phyloP scores from a whole-genome alignment of 2,797 vertebrate genomes.

The Austrolebias charrua region DNA sequence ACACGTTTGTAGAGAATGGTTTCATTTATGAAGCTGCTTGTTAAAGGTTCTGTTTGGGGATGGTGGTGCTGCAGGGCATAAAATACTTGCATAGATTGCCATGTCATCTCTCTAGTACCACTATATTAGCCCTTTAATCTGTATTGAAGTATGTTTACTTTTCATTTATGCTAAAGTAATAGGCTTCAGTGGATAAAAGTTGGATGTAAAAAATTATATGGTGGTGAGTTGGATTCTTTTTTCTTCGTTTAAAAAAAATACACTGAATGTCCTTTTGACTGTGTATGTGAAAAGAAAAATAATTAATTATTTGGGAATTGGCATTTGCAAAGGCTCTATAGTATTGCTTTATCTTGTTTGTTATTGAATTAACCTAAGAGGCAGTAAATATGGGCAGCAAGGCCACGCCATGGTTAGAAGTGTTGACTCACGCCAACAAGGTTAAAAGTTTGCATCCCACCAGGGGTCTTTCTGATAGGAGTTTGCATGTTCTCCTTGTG shows the following conservation, averaged over 20 bases:
- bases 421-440: no score
- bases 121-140: constrained; percentile 73
- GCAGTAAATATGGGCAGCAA: no score
- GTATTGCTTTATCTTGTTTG: no score
- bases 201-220: constrained; percentile 54
- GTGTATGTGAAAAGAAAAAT: constrained; percentile 13
- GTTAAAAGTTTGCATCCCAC: no score
- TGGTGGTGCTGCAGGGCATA: constrained; percentile 52
- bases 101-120: constrained; percentile 67
- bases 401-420: no score
- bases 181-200: constrained; percentile 55
- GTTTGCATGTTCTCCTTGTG: no score
- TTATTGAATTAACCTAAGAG: no score
- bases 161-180: constrained; percentile 65
- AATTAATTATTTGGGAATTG: constrained; percentile 1
- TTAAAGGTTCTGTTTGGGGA: constrained; percentile 64
- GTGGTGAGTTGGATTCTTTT: constrained; percentile 33
- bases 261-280: constrained; percentile 29
- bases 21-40: constrained; percentile 77
- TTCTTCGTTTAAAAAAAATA: constrained; percentile 27
- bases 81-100: constrained; percentile 66
- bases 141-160: constrained; percentile 74
- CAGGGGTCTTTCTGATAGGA: no score
- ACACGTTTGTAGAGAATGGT: constrained; percentile 72
- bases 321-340: no score